Evolutionary conservation across 1,140 invertebrate genomes (phyloP).

Genomic region (Megalonaias nervosa): DNA sequence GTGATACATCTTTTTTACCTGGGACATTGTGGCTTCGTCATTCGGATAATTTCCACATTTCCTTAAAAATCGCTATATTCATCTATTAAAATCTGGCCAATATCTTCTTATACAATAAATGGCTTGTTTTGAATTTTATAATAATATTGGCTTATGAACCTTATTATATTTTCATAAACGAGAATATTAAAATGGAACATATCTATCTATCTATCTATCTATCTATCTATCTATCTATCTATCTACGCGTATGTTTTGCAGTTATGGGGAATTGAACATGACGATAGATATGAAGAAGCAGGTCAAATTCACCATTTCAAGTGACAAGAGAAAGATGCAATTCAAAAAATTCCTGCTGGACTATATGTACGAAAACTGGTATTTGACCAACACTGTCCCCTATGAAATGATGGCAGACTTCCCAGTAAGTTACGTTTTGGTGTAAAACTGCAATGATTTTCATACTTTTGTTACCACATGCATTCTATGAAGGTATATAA

Average conservation of each 20-base stretch:
- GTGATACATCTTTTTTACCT: no score
- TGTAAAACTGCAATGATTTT: background rate
- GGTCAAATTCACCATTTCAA: conserved; percentile 24
- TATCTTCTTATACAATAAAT: no score
- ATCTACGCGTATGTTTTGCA: conserved; percentile 20
- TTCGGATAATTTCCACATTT: no score
- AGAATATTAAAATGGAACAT: background rate
- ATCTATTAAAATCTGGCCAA: no score
- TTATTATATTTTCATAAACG: no score
- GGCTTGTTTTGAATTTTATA: no score
- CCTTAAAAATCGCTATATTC: no score
- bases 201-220: background rate
- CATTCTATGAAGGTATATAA: no score
- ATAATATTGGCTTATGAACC: no score
- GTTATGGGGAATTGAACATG: conserved; percentile 63
- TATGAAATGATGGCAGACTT: conserved; percentile 63
- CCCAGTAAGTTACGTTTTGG: conserved; percentile 50
- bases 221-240: background rate
- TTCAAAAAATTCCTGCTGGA: conserved; percentile 66
- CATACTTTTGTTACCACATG: no score
- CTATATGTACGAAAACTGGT: conserved; percentile 69
- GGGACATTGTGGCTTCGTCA: no score
- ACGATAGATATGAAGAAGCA: conserved; percentile 57
- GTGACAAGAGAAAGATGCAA: conserved; percentile 49
- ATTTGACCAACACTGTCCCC: conserved; percentile 63